These are phyloP conservation scores for Calypte anna DNA, from an alignment of 2,113 vertebrate species.

Conservation along the genomic window DNA sequence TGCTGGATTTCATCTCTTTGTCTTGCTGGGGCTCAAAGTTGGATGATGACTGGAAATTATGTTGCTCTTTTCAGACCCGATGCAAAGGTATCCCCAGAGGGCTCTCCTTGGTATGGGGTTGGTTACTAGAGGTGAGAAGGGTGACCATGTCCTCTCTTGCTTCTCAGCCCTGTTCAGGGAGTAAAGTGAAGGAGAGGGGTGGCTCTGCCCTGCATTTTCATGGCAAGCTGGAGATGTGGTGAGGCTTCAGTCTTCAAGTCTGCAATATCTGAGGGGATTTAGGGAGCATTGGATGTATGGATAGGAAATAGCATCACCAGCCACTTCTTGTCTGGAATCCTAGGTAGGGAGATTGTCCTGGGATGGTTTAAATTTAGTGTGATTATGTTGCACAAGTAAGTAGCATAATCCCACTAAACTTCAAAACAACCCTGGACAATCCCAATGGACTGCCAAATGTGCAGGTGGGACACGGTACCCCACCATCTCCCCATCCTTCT, in stretches of 20 bases:
- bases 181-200: rapidly evolving
- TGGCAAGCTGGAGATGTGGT: not conserved
- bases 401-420: not conserved
- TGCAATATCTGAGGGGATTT: not conserved
- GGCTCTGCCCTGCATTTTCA: not conserved
- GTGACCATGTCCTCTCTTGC: rapidly evolving
- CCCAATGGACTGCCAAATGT: not conserved
- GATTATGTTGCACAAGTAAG: rapidly evolving
- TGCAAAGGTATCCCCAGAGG: not conserved
- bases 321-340: not conserved
- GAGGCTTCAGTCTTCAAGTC: not conserved
- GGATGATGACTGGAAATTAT: not conserved
- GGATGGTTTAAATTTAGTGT: not conserved
- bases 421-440: no score
- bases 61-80: not conserved
- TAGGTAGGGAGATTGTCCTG: not conserved
- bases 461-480: not conserved
- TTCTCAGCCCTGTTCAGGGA: not conserved
- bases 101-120: rapidly evolving
- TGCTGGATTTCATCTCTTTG: not conserved
- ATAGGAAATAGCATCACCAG: not conserved
- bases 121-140: not conserved
- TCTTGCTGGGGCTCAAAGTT: not conserved
- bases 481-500: not conserved
- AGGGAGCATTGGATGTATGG: not conserved